Evolutionary conservation across 2,113 vertebrate genomes (phyloP), one percentile per base, ranked within the genome.

Genomic region (Cnemophilus loriae): DNA sequence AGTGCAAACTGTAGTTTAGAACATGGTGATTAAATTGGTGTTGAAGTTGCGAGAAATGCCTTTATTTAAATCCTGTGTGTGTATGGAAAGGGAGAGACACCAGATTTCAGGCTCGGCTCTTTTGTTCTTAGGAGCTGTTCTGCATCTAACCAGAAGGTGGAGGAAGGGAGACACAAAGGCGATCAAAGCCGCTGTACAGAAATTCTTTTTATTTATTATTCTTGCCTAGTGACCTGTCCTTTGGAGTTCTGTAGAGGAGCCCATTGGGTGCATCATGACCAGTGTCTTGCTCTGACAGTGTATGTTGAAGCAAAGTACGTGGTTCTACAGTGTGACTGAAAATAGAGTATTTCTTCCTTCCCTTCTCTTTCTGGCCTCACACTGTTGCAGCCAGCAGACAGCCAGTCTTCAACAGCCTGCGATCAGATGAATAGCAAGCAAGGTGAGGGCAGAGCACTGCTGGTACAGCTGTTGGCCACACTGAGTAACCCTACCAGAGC

Each of bases 121-220:
- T 95, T 95, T 93, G 92, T 96, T 96, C 67, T 81, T 80, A 74
- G 60, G 68, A 74, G 79, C 37, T 90, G 17, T 95, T 94, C 93
- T 84, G 10, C 28, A 6, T 92, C 44, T 88, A 78, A 59, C 95
- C 93, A 86, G 96, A 70, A 96, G 95, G 76, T 96, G 95, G 95
- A 68, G 96, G 75, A 86, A 68, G 64, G 68, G 93, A 95, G 60
- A 75, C 56, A 76, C 30, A 61, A 84, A 95, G 55, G 30, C 84
- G 63, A 1, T 69, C 78, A 88, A 77, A 94, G 22, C 20, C 30
- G 16, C 30, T 69, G 11, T 61, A 24, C 39, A 74, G 50, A 86
- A 93, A 77, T 60, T 47, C 0, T 42, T 50, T 60, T 30, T 22
- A 15, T 55, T 41, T 83, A 39, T 56, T 46, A 9, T 76, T 88